These are phyloP conservation scores for Chromoteleia sp. DNA, from an alignment of 2,888 invertebrate species.

Conservation along the genomic window DNA sequence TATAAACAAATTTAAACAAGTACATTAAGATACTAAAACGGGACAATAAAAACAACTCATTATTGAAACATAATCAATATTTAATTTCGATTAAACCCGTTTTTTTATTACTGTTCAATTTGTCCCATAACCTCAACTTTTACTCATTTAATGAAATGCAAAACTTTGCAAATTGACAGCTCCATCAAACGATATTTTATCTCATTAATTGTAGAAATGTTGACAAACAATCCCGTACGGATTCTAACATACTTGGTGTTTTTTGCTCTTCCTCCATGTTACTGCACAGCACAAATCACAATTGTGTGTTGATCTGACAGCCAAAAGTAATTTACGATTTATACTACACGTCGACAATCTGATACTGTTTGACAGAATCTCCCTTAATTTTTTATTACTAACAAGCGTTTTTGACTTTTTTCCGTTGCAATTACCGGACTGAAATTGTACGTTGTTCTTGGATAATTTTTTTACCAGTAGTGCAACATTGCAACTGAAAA, in stretches of 20 bases:
- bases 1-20: no score
- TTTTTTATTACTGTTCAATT: not conserved
- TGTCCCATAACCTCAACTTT: not conserved
- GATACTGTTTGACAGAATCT: not conserved
- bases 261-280: slow-evolving; percentile 19
- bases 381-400: not conserved
- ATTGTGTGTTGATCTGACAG: not conserved
- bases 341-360: not conserved
- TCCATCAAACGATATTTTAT: not conserved
- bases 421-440: slow-evolving; percentile 3
- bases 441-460: slow-evolving; percentile 22
- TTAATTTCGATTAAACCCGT: not conserved
- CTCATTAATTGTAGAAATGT: slow-evolving; percentile 1
- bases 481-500: not conserved
- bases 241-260: slow-evolving; percentile 19
- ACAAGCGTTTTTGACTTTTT: not conserved
- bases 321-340: not conserved
- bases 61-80: not conserved
- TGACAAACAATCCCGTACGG: no score
- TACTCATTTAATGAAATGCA: not conserved
- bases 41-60: no score
- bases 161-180: not conserved
- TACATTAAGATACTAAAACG: no score
- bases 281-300: not conserved
- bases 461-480: slow-evolving; percentile 2